phyloP scores from a whole-genome alignment of 2,113 vertebrate species.

The Oreotrochilus melanogaster region DNA sequence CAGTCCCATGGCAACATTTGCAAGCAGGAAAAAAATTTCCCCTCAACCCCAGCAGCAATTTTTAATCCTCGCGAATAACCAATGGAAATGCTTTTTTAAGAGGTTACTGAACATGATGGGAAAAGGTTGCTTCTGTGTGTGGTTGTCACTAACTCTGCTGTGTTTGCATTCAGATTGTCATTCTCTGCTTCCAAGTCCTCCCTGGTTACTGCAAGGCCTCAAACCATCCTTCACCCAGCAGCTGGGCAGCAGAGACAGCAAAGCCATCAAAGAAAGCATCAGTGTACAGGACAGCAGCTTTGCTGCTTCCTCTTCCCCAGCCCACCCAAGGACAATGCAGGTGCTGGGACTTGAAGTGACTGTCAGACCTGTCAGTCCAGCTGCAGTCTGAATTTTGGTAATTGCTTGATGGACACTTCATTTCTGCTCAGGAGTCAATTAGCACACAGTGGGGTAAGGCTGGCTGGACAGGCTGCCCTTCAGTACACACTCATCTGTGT shows the following conservation, averaged over 20 bases:
- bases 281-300: background rate
- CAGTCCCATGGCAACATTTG: background rate
- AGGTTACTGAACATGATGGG: background rate
- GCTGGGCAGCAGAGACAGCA: background rate
- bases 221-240: background rate
- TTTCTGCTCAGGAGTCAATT: background rate
- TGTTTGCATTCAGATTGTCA: background rate
- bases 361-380: background rate
- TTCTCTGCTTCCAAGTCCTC: background rate
- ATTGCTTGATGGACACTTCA: background rate
- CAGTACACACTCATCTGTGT: accelerated
- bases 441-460: background rate
- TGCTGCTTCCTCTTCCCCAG: background rate
- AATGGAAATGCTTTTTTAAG: background rate
- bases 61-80: background rate
- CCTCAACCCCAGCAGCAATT: background rate
- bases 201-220: background rate
- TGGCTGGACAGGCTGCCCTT: background rate
- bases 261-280: background rate
- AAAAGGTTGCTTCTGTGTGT: background rate
- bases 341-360: background rate
- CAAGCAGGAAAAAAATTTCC: background rate
- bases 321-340: accelerated
- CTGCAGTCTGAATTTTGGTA: background rate
- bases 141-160: background rate